Evolutionary conservation across 2,888 invertebrate genomes (phyloP), one percentile per base, ranked within the genome.

Genomic region (Spilarctia lutea): DNA sequence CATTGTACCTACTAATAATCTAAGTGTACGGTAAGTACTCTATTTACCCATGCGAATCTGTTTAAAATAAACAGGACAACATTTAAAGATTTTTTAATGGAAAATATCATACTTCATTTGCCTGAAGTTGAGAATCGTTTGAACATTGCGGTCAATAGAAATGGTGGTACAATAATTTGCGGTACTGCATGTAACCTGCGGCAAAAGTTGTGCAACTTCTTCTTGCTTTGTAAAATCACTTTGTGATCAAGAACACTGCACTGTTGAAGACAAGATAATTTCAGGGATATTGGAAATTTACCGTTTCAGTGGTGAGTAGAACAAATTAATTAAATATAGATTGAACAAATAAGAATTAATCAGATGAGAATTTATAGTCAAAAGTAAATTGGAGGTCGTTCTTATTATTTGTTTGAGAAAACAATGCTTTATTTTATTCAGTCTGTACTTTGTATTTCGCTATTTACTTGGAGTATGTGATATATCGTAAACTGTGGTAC

Each of bases 141-240:
- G 77, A 73, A 76, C 79, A 83, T 80, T 77, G 81, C 75, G 81
- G 73, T 78, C 84, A 77, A 83, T 84, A 84, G 83, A 83, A 86
- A 83, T 83, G 79, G 74, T 74, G 66, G 71, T 72, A 76, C 75
- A 77, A 82, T 82, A 84, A 85, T 81, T 83, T 83, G 79, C 76
- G 70, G 70, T 72, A 60, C 35, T 42, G 52, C 68, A 65, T 68
- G n/a, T 30, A 33, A 73, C 71, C 11, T 13, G 69, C 2, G 27
- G 68, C 73, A 73, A 56, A 73, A 71, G 56, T 75, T 18, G 60
- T 65, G 75, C 76, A 75, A 68, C 68, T 68, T 6, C 30, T 33
- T 30, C 27, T 39, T 16, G 16, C 7, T 18, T 42, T 27, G 2
- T 42, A 67, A 42, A 42, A 27, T 67, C 35, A 67, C 63, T 63